phyloP scores from a whole-genome alignment of 2,113 vertebrate species.

The Irena cyanogastra region DNA sequence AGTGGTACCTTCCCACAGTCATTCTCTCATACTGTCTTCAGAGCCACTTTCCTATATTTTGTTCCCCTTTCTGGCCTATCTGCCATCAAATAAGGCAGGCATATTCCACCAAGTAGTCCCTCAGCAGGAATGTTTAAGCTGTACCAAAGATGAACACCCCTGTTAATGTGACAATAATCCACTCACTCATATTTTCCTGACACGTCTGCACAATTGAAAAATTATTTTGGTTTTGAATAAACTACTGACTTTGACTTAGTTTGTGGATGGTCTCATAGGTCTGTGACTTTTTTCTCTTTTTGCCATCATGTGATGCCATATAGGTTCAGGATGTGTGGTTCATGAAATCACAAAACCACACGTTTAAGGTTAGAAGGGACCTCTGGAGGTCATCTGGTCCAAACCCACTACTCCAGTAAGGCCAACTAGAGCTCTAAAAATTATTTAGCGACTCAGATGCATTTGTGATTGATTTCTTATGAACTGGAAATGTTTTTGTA shows the following conservation, averaged over 20 bases:
- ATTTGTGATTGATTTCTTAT: neutral
- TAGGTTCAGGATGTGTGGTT: neutral
- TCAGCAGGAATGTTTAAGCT: neutral
- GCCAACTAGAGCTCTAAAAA: neutral
- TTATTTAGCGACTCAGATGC: neutral
- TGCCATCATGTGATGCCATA: neutral
- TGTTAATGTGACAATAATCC: neutral
- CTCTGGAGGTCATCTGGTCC: neutral
- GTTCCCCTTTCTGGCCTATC: neutral
- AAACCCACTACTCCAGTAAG: neutral
- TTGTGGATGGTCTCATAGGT: neutral
- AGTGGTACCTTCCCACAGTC: neutral
- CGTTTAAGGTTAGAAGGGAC: neutral
- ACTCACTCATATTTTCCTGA: conserved; percentile 1
- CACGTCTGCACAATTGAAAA: neutral
- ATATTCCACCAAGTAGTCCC: neutral
- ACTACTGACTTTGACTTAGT: neutral
- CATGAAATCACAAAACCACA: neutral
- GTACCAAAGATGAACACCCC: neutral
- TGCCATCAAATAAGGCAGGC: neutral
- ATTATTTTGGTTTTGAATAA: neutral
- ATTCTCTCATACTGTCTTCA: neutral
- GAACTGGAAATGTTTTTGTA: neutral
- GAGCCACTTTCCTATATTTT: neutral
- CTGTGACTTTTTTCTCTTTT: accelerated